Base-by-base conservation (phyloP, 2,888 invertebrate genomes). In the Drosophila engyochracea region DNA sequence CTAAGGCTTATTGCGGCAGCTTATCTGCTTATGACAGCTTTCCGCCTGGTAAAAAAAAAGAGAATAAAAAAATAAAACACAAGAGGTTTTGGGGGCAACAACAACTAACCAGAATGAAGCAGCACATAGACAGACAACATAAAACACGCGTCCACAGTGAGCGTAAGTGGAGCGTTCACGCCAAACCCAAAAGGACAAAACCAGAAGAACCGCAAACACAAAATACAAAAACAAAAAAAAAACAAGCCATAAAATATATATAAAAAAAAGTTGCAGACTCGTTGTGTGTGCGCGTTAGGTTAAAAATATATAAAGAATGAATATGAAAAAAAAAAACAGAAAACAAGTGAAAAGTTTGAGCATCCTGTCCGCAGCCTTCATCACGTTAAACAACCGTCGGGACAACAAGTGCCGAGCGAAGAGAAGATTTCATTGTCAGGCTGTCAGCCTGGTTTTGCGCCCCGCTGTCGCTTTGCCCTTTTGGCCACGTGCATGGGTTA, bases 1-100 rank as follows among this genome's bases (percentile, higher is more conserved):
- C 83, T 85, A 83, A 71, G 74, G 92, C 92, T 92, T 92, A 92
- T 92, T 92, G 92, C 91, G 88, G 91, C 84, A 84, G 92, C 92
- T 92, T 92, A 92, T 92, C 92, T 92, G 92, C 92, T 92, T 92
- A 92, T 92, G 92, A 92, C 92, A 92, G 92, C 92, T 92, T 92
- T 92, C 90, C 91, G 92, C 90, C 85, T 83, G 70, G 49, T 58
- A 64, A 60, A 68, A 61, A 61, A 63, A 69, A 59, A 69, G 74
- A 58, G 65, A 55, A 47, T 47, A 65, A 62, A 59, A 73, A 68
- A 61, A 59, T 19, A 55, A 37, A 59, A 55, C 54, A 28, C 41
- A 44, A 31, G 47, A 10, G 53, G 33, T 41, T 52, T 52, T 52
- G 53, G 14, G 39, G n/a, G 25, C 66, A 66, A 66, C 25, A 79